These are phyloP conservation scores for Vimba vimba DNA, from an alignment of 2,113 vertebrate species.

Conservation along the genomic window DNA sequence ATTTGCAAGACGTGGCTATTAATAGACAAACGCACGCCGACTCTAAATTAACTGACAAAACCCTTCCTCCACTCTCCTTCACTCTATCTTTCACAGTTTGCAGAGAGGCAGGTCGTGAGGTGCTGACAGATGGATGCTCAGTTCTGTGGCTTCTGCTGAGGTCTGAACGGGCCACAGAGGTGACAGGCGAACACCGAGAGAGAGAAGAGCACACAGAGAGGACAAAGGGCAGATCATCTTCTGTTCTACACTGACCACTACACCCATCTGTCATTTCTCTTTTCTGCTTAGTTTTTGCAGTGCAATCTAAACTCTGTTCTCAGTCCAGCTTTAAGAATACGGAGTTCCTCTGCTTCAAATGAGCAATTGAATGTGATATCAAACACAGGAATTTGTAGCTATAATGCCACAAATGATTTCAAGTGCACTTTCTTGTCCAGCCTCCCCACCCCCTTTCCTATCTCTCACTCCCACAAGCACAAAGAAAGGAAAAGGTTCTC, in stretches of 20 bases:
- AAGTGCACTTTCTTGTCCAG: background rate
- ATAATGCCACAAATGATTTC: background rate
- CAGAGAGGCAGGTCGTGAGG: background rate
- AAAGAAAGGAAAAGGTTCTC: background rate
- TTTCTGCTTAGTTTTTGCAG: background rate
- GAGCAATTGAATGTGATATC: background rate
- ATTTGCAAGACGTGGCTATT: background rate
- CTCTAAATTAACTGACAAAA: constrained; percentile 29
- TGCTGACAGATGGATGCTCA: constrained; percentile 39
- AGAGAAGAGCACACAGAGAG: background rate
- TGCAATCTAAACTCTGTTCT: background rate
- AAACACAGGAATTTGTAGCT: background rate
- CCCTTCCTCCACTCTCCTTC: background rate
- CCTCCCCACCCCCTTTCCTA: background rate
- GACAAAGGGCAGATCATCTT: background rate
- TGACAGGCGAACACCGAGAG: background rate
- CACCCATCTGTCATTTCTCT: constrained; percentile 1
- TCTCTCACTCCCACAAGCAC: background rate
- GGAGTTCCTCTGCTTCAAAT: background rate
- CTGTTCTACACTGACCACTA: background rate
- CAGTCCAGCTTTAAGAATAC: background rate
- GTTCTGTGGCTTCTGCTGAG: constrained; percentile 25
- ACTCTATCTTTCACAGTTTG: background rate
- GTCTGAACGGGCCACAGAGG: background rate
- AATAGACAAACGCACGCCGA: constrained; percentile 6